Conservation (phyloP, 2,797 vertebrate genomes). For the Ptychobarbus kaznakovi region DNA sequence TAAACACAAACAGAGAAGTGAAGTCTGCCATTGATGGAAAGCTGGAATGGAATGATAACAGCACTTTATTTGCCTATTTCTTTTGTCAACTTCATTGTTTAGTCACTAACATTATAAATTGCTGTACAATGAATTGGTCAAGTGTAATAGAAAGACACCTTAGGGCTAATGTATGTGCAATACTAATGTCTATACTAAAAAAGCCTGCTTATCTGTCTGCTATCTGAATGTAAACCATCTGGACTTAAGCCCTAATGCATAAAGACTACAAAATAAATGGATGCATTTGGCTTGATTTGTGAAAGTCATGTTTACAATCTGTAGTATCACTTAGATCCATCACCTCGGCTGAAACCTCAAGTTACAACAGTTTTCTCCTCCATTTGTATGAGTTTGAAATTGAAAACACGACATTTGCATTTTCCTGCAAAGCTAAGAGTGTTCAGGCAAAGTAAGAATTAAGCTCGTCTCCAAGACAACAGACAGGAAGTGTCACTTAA, state of each 20-base stretch:
- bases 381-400: background rate
- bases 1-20: background rate
- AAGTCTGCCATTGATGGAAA: background rate
- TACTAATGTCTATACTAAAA: slow-evolving; percentile 36
- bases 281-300: slow-evolving; percentile 46
- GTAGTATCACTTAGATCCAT: background rate
- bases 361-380: slow-evolving; percentile 35
- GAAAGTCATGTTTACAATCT: slow-evolving; percentile 69
- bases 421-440: slow-evolving; percentile 50
- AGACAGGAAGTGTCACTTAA: slow-evolving; percentile 84
- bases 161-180: slow-evolving; percentile 10
- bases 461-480: slow-evolving; percentile 77
- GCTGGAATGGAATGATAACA: background rate
- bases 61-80: background rate
- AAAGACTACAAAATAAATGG: slow-evolving; percentile 54
- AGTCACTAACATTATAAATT: background rate
- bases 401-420: background rate
- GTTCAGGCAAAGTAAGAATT: slow-evolving; percentile 70
- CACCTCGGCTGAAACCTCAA: slow-evolving; percentile 50
- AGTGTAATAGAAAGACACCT: slow-evolving; percentile 13
- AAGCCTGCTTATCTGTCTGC: slow-evolving; percentile 63
- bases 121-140: slow-evolving; percentile 3
- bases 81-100: slow-evolving; percentile 13
- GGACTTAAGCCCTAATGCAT: slow-evolving; percentile 55
- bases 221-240: slow-evolving; percentile 74